Evolutionary conservation across 2,888 invertebrate genomes (phyloP).

Genomic region (Pediacus dermestoides): DNA sequence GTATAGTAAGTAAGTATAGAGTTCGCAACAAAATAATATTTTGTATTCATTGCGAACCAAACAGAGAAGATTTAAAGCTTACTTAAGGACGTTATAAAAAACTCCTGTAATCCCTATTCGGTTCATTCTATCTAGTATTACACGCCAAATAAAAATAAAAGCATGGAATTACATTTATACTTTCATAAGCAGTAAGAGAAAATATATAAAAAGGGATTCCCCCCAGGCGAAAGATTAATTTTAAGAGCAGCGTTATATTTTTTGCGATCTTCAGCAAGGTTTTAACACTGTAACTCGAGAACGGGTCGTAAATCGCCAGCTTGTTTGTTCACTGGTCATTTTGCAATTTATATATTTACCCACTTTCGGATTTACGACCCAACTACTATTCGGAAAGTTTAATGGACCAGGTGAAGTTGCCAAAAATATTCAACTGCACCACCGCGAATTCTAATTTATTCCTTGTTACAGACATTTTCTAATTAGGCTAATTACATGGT

Average conservation of each 20-base stretch:
- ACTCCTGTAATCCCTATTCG: conserved; percentile 13
- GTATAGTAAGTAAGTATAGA: no score
- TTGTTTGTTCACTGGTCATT: conserved; percentile 43
- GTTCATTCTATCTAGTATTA: conserved; percentile 13
- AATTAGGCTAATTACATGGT: no score
- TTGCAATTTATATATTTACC: conserved; percentile 42
- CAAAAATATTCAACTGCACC: no score
- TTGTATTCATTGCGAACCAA: conserved; percentile 14
- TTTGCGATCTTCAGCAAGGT: conserved; percentile 23
- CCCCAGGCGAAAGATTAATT: conserved; percentile 33
- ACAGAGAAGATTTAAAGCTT: conserved; percentile 13
- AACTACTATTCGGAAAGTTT: conserved; percentile 33
- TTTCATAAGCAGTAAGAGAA: conserved; percentile 19
- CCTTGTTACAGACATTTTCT: no score
- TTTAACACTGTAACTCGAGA: conserved; percentile 25
- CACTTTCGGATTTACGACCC: conserved; percentile 33
- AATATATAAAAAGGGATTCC: conserved; percentile 27
- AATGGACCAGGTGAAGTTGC: conserved; percentile 28
- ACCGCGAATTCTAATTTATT: no score
- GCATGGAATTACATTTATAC: conserved; percentile 25
- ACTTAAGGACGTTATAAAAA: conserved; percentile 14
- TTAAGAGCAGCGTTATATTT: conserved; percentile 30
- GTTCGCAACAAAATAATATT: no score
- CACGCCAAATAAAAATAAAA: conserved; percentile 17
- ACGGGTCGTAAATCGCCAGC: conserved; percentile 34